Conservation (phyloP, 2,797 vertebrate genomes). For the Lerista edwardsae region DNA sequence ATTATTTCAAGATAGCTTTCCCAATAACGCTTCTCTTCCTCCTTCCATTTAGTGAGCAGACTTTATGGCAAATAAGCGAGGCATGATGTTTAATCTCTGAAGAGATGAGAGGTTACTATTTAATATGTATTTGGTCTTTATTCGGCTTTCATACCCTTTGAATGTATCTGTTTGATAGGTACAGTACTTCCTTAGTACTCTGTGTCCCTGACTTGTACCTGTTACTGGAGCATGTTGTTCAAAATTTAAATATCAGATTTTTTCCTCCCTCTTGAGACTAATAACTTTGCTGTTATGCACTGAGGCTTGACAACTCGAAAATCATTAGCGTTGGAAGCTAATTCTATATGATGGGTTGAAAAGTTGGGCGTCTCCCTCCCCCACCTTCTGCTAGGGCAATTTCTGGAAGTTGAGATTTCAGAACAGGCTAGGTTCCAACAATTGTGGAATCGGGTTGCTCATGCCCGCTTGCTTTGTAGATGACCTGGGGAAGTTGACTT, state of each 20-base stretch:
- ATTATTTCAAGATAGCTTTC: constrained; percentile 3
- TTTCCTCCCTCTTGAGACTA: too few relatives aligned
- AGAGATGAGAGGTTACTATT: neutral
- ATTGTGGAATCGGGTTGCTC: too few relatives aligned
- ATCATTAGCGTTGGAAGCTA: neutral
- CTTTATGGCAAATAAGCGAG: neutral
- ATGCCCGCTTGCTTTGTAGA: neutral
- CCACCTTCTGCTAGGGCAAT: neutral
- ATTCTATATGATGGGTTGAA: neutral
- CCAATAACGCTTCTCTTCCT: neutral
- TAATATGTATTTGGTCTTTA: neutral
- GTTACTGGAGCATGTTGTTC: neutral
- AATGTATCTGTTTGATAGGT: neutral
- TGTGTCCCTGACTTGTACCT: neutral
- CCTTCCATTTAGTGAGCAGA: neutral
- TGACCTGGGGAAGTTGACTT: neutral
- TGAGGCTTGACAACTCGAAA: neutral
- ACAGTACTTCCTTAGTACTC: neutral
- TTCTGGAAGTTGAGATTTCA: neutral
- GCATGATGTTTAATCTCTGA: neutral
- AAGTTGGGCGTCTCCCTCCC: neutral
- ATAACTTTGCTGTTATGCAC: neutral
- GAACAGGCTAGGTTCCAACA: too few relatives aligned
- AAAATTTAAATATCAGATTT: neutral
- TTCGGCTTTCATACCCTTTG: neutral